A percentile compares a stretch with the other conserved stretches of the same genome.
These are phyloP conservation scores for Rhingia rostrata DNA, from an alignment of 2,888 invertebrate genomes.

Conservation along the genomic window DNA sequence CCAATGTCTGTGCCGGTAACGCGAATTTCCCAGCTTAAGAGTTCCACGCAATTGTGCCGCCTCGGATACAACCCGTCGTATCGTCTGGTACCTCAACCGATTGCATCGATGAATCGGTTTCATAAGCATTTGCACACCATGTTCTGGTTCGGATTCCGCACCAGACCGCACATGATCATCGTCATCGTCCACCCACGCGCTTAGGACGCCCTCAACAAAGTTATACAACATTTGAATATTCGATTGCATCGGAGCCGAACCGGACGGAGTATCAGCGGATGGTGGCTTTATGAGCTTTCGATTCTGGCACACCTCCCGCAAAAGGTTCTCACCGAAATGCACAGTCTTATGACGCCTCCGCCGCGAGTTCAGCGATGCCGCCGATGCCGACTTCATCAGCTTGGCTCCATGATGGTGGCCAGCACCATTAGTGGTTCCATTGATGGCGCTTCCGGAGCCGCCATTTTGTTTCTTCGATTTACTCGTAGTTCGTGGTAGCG, in stretches of 20 bases:
- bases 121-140: conserved; percentile 83
- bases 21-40: conserved; percentile 87
- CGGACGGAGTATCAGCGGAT: conserved; percentile 80
- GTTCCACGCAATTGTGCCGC: conserved; percentile 88
- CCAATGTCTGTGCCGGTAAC: conserved; percentile 92
- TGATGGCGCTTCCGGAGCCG: conserved; percentile 73
- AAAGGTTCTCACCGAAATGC: conserved; percentile 90
- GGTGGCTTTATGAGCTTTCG: conserved; percentile 85
- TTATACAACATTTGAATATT: conserved; percentile 92
- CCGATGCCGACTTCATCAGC: conserved; percentile 84
- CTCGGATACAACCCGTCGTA: conserved; percentile 87
- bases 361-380: conserved; percentile 87
- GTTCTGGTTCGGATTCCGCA: conserved; percentile 89
- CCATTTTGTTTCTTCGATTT: conserved; percentile 73
- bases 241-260: conserved; percentile 85
- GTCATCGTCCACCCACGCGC: conserved; percentile 89
- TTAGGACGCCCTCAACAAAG: conserved; percentile 91
- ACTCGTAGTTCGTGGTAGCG: conserved; percentile 75
- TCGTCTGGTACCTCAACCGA: conserved; percentile 87
- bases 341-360: conserved; percentile 90
- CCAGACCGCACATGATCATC: conserved; percentile 87
- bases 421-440: conserved; percentile 75
- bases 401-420: conserved; percentile 77
- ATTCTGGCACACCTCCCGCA: conserved; percentile 90
- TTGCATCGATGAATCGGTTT: conserved; percentile 83